A percentile compares a stretch with the other conserved stretches of the same genome.
Evolutionary conservation across 1,140 invertebrate species (phyloP).

Genomic region (Ooceraea biroi): DNA sequence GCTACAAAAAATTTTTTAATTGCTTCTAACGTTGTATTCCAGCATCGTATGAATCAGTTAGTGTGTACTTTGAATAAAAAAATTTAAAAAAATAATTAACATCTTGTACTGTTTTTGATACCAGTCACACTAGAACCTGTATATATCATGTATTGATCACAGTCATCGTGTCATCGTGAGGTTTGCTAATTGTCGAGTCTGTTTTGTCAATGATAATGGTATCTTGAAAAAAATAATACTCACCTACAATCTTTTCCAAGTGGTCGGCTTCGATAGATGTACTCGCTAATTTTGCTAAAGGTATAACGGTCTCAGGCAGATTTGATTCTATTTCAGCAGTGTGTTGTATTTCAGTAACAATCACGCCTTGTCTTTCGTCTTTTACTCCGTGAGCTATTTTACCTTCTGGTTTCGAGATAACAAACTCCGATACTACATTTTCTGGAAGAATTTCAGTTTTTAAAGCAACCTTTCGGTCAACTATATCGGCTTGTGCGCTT

Average conservation of each 20-base stretch:
- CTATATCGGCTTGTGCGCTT: slow-evolving; percentile 79
- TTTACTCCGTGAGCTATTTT: slow-evolving; percentile 81
- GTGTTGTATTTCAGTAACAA: slow-evolving; percentile 86
- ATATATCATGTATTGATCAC: not conserved
- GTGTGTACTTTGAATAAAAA: no score
- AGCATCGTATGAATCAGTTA: no score
- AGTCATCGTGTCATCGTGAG: not conserved
- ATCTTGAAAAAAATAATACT: slow-evolving; percentile 82
- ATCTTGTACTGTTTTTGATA: no score
- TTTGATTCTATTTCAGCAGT: slow-evolving; percentile 85
- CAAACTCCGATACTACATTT: slow-evolving; percentile 79
- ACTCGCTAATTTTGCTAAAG: slow-evolving; percentile 77
- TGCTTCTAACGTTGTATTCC: no score
- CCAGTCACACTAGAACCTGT: no score
- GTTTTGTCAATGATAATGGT: slow-evolving; percentile 51
- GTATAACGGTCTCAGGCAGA: slow-evolving; percentile 82
- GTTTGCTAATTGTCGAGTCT: slow-evolving; percentile 1
- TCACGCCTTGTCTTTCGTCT: slow-evolving; percentile 85
- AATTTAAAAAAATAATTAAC: no score
- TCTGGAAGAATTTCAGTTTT: slow-evolving; percentile 83
- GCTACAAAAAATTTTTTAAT: no score
- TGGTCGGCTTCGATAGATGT: slow-evolving; percentile 79
- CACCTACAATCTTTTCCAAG: slow-evolving; percentile 86
- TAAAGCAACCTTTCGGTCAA: slow-evolving; percentile 81
- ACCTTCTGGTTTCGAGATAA: slow-evolving; percentile 74